Percentiles rank a stretch among this genome's conserved stretches.
Conservation (phyloP, 2,113 vertebrate species). For the Egretta garzetta region DNA sequence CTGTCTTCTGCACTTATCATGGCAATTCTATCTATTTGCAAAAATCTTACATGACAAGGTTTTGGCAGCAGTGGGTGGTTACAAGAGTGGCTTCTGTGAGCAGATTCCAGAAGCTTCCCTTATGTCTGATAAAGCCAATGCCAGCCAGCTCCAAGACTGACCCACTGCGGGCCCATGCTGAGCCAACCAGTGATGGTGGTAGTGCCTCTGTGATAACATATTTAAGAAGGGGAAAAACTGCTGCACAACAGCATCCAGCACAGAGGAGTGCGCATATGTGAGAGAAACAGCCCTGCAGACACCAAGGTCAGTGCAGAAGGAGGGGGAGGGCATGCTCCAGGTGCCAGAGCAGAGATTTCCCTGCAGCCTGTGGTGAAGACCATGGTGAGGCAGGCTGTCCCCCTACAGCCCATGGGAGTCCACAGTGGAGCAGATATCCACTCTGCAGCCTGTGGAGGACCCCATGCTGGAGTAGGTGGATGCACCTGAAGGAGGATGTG, state of each 20-base stretch:
- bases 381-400: neutral
- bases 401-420: neutral
- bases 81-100: neutral
- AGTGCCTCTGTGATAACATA: neutral
- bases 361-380: neutral
- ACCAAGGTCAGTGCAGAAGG: neutral
- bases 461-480: too few species aligned
- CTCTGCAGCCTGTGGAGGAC: neutral
- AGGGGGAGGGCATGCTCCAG: neutral
- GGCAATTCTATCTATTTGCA: neutral
- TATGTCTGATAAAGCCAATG: rapidly evolving
- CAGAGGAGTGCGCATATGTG: neutral
- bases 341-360: neutral
- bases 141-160: rapidly evolving
- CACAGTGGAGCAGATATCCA: neutral
- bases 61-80: neutral
- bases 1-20: neutral
- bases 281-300: neutral
- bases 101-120: neutral
- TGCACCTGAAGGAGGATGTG: neutral
- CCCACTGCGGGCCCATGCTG: neutral
- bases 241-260: neutral
- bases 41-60: neutral
- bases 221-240: neutral
- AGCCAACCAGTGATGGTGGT: rapidly evolving